phyloP scores from a whole-genome alignment of 1,140 invertebrate genomes.

The Akabosia matsudoensis region DNA sequence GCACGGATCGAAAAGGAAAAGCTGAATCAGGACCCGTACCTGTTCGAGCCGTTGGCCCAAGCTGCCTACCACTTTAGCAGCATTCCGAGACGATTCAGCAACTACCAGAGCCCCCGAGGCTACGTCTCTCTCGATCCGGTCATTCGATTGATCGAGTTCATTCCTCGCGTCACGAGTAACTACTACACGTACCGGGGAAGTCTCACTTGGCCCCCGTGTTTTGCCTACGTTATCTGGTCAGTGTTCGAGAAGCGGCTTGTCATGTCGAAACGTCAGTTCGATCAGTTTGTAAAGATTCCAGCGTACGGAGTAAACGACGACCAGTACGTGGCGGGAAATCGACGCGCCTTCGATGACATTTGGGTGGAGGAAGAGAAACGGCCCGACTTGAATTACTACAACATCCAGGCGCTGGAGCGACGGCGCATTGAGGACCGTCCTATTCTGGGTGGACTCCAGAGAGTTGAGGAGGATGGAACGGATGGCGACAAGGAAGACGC shows the following conservation, averaged over 20 bases:
- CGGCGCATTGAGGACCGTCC: neutral
- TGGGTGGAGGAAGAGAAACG: neutral
- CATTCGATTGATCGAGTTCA: conserved; percentile 1
- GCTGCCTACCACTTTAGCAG: neutral
- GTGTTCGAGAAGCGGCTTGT: neutral
- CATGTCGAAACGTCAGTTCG: conserved; percentile 1
- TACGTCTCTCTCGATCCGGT: neutral
- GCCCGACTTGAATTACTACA: neutral
- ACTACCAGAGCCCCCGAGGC: neutral
- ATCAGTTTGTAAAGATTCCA: neutral
- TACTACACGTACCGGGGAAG: conserved; percentile 3
- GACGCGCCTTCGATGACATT: neutral
- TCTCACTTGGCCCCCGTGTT: neutral
- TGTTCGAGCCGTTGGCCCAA: neutral
- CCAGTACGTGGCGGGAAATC: neutral
- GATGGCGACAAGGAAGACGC: too few species aligned
- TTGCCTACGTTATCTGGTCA: neutral
- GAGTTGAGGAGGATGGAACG: neutral
- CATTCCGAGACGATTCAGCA: neutral
- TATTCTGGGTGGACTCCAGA: neutral
- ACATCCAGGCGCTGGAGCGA: neutral
- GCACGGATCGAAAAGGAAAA: neutral
- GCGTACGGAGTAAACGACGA: neutral
- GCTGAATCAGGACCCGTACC: neutral
- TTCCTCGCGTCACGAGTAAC: neutral